Evolutionary conservation across 2,797 vertebrate species (phyloP).

Genomic region (Trematomus bernacchii): DNA sequence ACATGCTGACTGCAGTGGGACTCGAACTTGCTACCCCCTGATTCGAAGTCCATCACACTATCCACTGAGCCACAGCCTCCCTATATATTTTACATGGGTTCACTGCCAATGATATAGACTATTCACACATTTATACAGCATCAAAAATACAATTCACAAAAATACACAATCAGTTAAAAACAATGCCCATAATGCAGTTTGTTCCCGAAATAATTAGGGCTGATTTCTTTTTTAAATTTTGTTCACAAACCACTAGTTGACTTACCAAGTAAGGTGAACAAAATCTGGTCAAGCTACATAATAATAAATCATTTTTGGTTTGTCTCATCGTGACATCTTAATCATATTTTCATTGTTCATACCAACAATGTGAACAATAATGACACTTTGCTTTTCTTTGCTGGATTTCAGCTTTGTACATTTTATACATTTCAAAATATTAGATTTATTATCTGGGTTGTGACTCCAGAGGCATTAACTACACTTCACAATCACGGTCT

Average conservation of each 20-base stretch:
- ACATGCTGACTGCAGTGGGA: too few relatives aligned
- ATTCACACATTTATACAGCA: slow-evolving; percentile 29
- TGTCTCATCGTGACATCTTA: slow-evolving; percentile 15
- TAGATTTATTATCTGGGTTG: neutral
- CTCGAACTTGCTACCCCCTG: too few relatives aligned
- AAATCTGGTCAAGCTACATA: slow-evolving; percentile 15
- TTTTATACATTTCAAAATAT: slow-evolving; percentile 4
- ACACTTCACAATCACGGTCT: neutral
- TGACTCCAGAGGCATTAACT: neutral
- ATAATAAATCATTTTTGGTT: slow-evolving; percentile 27
- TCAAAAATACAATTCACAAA: slow-evolving; percentile 28
- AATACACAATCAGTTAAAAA: slow-evolving; percentile 22
- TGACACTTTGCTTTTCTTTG: neutral
- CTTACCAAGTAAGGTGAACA: neutral
- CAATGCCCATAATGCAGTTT: slow-evolving; percentile 6
- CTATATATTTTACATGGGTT: slow-evolving; percentile 18
- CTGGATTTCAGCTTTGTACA: slow-evolving; percentile 3
- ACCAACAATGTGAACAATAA: neutral
- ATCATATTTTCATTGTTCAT: slow-evolving; percentile 2
- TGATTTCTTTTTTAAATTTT: slow-evolving; percentile 3
- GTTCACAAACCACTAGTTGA: slow-evolving; percentile 30
- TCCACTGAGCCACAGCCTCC: too few relatives aligned
- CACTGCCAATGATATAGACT: slow-evolving; percentile 6
- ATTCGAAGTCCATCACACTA: too few relatives aligned
- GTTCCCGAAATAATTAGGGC: slow-evolving; percentile 5